These are phyloP conservation scores for Malaclemys terrapin DNA, from an alignment of 2,113 vertebrate genomes.

Conservation along the genomic window DNA sequence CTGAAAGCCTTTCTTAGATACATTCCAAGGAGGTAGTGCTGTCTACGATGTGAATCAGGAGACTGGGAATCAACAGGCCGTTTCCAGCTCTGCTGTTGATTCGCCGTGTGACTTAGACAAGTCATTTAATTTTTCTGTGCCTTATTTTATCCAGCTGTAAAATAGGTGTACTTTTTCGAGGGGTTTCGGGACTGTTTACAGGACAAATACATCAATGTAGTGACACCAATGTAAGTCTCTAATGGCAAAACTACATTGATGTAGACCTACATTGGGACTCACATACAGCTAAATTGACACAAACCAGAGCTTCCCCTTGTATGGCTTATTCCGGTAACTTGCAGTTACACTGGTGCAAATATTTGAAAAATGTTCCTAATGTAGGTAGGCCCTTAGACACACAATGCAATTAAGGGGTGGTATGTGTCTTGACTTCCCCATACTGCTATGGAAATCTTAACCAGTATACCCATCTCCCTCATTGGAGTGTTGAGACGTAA, in stretches of 20 bases:
- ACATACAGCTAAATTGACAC: background rate
- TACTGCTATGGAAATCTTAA: background rate
- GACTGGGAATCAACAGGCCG: background rate
- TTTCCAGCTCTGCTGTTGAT: background rate
- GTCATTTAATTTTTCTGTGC: background rate
- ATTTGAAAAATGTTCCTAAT: background rate
- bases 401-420: background rate
- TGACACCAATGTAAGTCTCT: accelerated
- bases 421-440: background rate
- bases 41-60: background rate
- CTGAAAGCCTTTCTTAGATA: background rate
- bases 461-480: background rate
- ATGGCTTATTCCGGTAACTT: background rate
- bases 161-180: background rate
- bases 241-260: background rate
- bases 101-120: background rate
- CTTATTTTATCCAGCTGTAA: background rate
- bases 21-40: background rate
- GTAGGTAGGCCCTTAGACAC: background rate
- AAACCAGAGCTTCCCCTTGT: background rate
- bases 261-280: background rate
- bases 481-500: background rate
- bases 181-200: background rate
- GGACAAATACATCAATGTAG: accelerated
- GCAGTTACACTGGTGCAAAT: background rate